Evolutionary conservation across 2,113 vertebrate species (phyloP), one percentile per base, ranked within the genome.

Genomic region (Labeo catla): DNA sequence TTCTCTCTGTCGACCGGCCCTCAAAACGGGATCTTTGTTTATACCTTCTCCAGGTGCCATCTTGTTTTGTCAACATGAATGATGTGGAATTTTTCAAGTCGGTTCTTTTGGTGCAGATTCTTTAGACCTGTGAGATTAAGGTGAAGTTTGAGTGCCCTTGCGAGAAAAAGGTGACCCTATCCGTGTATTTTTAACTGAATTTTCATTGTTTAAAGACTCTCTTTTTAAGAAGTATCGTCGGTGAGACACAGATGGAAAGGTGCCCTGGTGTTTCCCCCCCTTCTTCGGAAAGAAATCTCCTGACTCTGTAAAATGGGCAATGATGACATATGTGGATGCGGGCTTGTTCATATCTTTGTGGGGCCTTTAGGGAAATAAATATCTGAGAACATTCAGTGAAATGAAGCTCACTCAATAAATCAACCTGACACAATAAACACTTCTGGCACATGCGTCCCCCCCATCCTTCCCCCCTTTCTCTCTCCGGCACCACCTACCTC

Each of bases 371-470:
- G 98, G 98, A 99, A 99, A 99, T 99, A 99, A 99, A 99, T 99
- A 99, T 99, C 97, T 98, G 95, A 94, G 97, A 99, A 99, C 98
- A 99, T 99, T 99, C 98, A 97, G 97, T 97, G 98, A 97, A 99
- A 98, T 99, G 98, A 98, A 98, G 97, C 98, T 98, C 97, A 98
- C 98, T 99, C 98, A 99, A 99, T 99, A 99, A 99, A 99, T 99
- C 98, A 99, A 98, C 96, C 97, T 99, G 98, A 99, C 98, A 99
- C 97, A 99, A 98, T 99, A 99, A 95, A 98, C 97, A 99, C 98
- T 98, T 98, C 98, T 99, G 98, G 98, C 97, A 98, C 97, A 97
- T 95, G 97, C 96, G 94, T 95, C 90, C 89, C 91, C 91, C 91
- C 84, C 90, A 88, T 91, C 90, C 95, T 93, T 92, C 92, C 92